Evolutionary conservation across 2,888 invertebrate species (phyloP).

Genomic region (Xestia ashworthii): DNA sequence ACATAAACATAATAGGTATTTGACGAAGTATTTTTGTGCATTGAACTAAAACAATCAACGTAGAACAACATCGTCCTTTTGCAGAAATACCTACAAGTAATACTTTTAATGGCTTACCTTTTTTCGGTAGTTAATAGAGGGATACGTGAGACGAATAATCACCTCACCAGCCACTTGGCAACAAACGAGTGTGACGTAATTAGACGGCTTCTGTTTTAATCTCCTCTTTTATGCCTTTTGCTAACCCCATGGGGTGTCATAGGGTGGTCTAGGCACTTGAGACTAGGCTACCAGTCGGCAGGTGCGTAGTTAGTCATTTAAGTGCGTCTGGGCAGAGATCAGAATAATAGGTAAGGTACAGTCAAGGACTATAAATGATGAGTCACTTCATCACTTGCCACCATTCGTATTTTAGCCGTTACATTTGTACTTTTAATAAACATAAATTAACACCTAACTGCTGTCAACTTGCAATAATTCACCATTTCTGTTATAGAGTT

Average conservation of each 20-base stretch:
- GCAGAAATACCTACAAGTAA: not conserved
- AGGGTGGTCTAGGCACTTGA: constrained; percentile 15
- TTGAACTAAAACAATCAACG: not conserved
- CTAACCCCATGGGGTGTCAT: constrained; percentile 20
- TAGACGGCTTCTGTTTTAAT: constrained; percentile 22
- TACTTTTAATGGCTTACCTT: not conserved
- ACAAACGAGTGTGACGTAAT: constrained; percentile 25
- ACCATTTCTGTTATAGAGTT: no score
- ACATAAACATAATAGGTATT: no score
- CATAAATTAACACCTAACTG: no score
- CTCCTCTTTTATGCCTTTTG: constrained; percentile 17
- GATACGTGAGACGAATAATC: not conserved
- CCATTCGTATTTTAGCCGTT: no score
- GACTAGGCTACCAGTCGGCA: constrained; percentile 5
- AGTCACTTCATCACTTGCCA: no score
- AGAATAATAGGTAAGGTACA: no score
- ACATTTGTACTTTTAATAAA: no score
- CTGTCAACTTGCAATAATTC: no score
- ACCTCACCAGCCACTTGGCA: not conserved
- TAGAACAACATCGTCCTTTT: not conserved
- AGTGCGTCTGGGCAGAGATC: constrained; percentile 2
- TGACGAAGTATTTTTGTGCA: no score
- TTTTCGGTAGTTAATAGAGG: not conserved
- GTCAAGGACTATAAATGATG: no score
- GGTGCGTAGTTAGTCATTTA: constrained; percentile 30